Base-by-base conservation (phyloP, 2,888 invertebrate genomes). In the Trichopoda pennipes region DNA sequence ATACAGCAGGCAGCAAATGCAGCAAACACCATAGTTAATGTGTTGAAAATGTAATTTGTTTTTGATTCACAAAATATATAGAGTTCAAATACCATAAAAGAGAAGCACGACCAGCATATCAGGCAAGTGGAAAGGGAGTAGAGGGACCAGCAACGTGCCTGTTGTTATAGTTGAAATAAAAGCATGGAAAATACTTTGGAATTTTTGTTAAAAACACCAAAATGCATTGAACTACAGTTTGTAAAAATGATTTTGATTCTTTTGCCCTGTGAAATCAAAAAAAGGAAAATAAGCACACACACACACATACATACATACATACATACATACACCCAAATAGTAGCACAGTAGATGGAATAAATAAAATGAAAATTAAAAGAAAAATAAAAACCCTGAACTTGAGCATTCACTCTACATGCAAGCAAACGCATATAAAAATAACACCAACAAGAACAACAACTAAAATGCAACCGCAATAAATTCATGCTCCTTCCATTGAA, bases 381-480 rank as follows among this genome's bases (percentile, higher is more conserved):
- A 60, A 68, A 14, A 35, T 19, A 49, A 47, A 64, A 77, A 63
- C 70, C 77, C 63, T 77, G 77, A 77, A 77, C 77, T 77, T 77
- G 77, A 77, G 51, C 38, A 19, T 38, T 49, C n/a, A n/a, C n/a
- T 44, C 2, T 17, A 49, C 47, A 49, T 1, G 47, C 47, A 47
- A 14, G n/a, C 47, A 17, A 14, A 32, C 69, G n/a, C 42, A 21
- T 21, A 35, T 44, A 68, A 17, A 28, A 28, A 28, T n/a, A n/a
- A n/a, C n/a, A n/a, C n/a, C n/a, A n/a, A n/a, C n/a, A 28, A 28
- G 8, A 28, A 28, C 10, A 10, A 38, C 58, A 51, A 51, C 32
- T 8, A 60, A 60, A 76, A 32, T 69, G 66, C 68, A 76, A 55
- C 68, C 51, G 47, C 61, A 69, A 63, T 53, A 58, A 58, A 47